A percentile compares a stretch with the other conserved stretches of the same genome.
These are phyloP conservation scores for Cryptotis parvus DNA, from an alignment of 2,113 vertebrate genomes.

Conservation along the genomic window DNA sequence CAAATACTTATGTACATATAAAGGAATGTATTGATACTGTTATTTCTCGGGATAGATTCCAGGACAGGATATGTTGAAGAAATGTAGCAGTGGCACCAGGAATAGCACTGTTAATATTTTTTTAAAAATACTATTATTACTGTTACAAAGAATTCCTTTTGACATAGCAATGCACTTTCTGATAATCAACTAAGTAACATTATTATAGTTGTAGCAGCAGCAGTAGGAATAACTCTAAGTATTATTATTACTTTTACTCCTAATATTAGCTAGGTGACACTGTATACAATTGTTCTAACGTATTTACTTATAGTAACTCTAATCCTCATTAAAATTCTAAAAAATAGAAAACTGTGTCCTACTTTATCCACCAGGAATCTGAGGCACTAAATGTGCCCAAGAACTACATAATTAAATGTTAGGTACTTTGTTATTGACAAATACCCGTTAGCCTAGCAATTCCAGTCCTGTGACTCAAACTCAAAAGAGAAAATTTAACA, in stretches of 20 bases:
- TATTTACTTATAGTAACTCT: background rate
- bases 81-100: background rate
- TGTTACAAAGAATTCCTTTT: background rate
- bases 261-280: no score
- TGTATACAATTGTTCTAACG: no score
- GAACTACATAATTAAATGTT: background rate
- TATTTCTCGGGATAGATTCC: background rate
- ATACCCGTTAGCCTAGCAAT: background rate
- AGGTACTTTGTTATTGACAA: background rate
- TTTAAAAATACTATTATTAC: background rate
- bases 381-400: background rate
- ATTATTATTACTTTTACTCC: no score
- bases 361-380: background rate
- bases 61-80: background rate
- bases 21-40: background rate
- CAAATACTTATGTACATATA: background rate
- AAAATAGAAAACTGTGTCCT: background rate
- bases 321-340: background rate
- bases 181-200: background rate
- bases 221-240: no score
- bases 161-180: background rate
- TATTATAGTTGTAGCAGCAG: background rate
- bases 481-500: background rate
- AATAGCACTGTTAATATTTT: background rate
- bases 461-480: background rate